Evolutionary conservation across 2,888 invertebrate species (phyloP).

Genomic region (Folsomia manolachei): DNA sequence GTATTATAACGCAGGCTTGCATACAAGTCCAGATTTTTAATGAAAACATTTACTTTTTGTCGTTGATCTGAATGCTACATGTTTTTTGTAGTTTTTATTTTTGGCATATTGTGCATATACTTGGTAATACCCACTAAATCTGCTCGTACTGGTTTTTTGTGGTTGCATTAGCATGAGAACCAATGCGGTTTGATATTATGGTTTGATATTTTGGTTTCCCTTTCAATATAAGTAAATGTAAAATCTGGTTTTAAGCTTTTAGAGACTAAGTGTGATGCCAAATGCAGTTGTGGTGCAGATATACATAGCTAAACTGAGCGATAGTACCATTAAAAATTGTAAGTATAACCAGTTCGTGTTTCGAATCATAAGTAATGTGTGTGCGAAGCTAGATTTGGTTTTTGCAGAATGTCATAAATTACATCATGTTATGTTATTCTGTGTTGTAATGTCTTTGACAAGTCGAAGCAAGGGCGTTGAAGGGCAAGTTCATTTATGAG

Average conservation of each 20-base stretch:
- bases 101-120: no score
- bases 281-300: not conserved
- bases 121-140: no score
- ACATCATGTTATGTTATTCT: not conserved
- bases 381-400: not conserved
- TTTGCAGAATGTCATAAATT: not conserved
- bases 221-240: no score
- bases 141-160: no score
- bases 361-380: not conserved
- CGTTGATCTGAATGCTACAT: no score
- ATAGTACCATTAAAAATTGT: not conserved
- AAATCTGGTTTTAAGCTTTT: not conserved
- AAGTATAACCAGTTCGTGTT: not conserved
- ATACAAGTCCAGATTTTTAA: no score
- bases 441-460: not conserved
- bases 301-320: not conserved
- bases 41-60: no score
- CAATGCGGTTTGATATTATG: no score
- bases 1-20: no score
- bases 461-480: not conserved
- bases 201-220: not conserved
- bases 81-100: no score
- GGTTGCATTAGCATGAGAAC: no score
- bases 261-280: not conserved
- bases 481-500: slow-evolving; percentile 8